Evolutionary conservation across 1,140 invertebrate species (phyloP), one percentile per base, ranked within the genome.

Genomic region (Holotrichia oblita): DNA sequence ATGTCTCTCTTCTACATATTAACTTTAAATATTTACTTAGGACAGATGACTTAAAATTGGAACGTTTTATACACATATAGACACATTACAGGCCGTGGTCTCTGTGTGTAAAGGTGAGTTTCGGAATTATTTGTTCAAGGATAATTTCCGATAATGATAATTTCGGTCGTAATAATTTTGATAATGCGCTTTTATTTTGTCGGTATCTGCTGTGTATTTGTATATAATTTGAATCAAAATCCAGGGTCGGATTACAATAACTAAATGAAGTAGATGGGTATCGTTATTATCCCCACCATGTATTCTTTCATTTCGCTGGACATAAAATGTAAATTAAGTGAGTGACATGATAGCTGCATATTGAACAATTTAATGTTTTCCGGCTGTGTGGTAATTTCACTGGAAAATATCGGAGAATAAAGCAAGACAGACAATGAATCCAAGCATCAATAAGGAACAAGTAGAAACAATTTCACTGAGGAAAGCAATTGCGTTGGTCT

Each of bases 11-110:
- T 48, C 12, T 48, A 48, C 44, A 48, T 48, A 48, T 48, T 48
- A 48, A 48, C 44, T 48, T 48, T 48, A 48, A 48, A 48, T 48
- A 48, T 48, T 48, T 48, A 48, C 44, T 48, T 48, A 48, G 44
- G 44, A 48, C 44, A 48, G 44, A 48, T 48, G 44, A 48, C 44
- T 48, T 48, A 10, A 48, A 48, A 48, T 48, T 48, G 44, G 44
- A 48, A 48, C 44, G 12, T 48, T 48, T 8, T 48, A 48, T 12
- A n/a, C n/a, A n/a, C n/a, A 48, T 48, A 10, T 12, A 48, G 44
- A 48, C 44, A n/a, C 44, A 48, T 48, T 48, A 48, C 44, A n/a
- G 12, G n/a, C n/a, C 44, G 44, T 48, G 3, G 44, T 14, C 44
- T 48, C 44, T 48, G 8, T 12, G 12, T 12, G 12, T 48, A 48